Evolutionary conservation across 2,888 invertebrate species (phyloP).

Genomic region (Margaritifera margaritifera): DNA sequence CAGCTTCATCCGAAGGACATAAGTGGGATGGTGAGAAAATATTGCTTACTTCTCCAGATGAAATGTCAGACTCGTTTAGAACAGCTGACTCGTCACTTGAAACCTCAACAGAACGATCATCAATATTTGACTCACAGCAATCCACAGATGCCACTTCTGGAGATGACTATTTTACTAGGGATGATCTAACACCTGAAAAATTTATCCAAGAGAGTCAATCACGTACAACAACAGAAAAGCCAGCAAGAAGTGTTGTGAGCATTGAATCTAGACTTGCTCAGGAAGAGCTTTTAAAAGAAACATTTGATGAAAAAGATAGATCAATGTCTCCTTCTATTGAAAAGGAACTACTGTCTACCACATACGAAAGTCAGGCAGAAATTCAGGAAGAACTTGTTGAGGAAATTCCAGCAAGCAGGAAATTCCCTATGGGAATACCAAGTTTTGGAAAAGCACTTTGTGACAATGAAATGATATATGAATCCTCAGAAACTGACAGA

Average conservation of each 20-base stretch:
- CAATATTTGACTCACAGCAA: conserved; percentile 14
- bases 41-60: conserved; percentile 7
- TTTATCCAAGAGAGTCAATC: conserved; percentile 16
- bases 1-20: background rate
- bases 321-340: conserved; percentile 67
- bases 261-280: conserved; percentile 61
- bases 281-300: conserved; percentile 61
- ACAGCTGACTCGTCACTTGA: conserved; percentile 38
- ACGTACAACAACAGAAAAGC: conserved; percentile 5
- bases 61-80: conserved; percentile 30
- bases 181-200: conserved; percentile 21
- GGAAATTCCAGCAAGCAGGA: conserved; percentile 21
- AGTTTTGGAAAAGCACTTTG: conserved; percentile 51
- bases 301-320: conserved; percentile 60
- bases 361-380: conserved; percentile 55
- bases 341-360: conserved; percentile 58
- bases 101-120: conserved; percentile 17
- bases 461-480: conserved; percentile 62
- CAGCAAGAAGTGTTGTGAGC: conserved; percentile 53
- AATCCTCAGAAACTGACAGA: conserved; percentile 62
- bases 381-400: conserved; percentile 45
- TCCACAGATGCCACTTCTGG: conserved; percentile 18
- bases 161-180: conserved; percentile 22
- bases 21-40: background rate
- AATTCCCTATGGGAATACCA: conserved; percentile 59